These are phyloP conservation scores for Dexiosoma caninum DNA, from an alignment of 2,888 invertebrate species.

Conservation along the genomic window DNA sequence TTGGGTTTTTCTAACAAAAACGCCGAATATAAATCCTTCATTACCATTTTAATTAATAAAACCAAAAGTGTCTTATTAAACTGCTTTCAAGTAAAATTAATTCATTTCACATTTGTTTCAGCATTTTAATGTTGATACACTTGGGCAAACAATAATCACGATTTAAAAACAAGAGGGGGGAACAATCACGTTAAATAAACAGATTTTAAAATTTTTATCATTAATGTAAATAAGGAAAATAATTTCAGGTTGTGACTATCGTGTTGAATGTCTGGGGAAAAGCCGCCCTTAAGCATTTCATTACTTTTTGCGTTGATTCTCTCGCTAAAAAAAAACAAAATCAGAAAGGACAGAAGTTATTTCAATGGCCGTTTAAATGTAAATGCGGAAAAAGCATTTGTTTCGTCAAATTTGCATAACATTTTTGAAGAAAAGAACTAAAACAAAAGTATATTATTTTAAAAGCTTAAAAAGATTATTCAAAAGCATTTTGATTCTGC, in stretches of 20 bases:
- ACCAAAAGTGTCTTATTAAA: neutral
- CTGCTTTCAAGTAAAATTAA: slow-evolving; percentile 5
- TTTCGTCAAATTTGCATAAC: slow-evolving; percentile 37
- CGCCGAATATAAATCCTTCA: too few relatives aligned
- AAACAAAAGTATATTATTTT: neutral
- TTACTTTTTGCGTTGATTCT: neutral
- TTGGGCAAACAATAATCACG: slow-evolving; percentile 41
- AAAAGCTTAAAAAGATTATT: too few relatives aligned
- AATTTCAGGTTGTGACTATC: slow-evolving; percentile 31
- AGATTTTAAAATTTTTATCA: slow-evolving; percentile 27
- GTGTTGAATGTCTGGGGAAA: slow-evolving; percentile 35
- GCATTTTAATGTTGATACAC: slow-evolving; percentile 22
- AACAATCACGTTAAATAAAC: slow-evolving; percentile 14
- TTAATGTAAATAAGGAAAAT: slow-evolving; percentile 34
- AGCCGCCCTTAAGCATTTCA: slow-evolving; percentile 25
- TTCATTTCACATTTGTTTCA: neutral
- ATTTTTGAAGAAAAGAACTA: slow-evolving; percentile 6
- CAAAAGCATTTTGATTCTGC: too few relatives aligned
- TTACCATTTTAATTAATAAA: slow-evolving; percentile 13
- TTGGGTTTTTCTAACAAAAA: too few relatives aligned
- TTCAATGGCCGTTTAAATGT: slow-evolving; percentile 42
- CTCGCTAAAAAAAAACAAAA: neutral
- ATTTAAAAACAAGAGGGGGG: neutral
- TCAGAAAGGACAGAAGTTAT: too few relatives aligned
- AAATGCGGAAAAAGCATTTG: slow-evolving; percentile 29